Conservation (phyloP, 23 tunicate genomes). For the Phallusia fumigata region DNA sequence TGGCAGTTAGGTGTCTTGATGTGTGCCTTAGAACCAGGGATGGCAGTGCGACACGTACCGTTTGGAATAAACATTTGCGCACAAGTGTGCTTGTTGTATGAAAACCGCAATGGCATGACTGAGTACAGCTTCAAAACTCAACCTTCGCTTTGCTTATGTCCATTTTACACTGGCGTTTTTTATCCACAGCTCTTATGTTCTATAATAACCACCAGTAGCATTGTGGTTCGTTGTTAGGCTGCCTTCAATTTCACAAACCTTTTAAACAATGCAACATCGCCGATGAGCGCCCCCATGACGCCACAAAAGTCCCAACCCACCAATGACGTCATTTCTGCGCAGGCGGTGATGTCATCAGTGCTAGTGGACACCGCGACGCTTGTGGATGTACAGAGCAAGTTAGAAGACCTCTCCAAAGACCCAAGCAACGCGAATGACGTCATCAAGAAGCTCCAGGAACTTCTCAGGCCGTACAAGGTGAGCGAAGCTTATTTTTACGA, state of each 20-base stretch:
- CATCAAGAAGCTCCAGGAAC: slow-evolving; percentile 36
- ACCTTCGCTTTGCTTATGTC: no score
- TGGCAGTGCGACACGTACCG: no score
- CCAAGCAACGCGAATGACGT: slow-evolving; percentile 38
- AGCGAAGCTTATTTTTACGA: neutral
- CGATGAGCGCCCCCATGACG: slow-evolving; percentile 10
- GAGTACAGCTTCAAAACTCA: no score
- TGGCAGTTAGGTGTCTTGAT: no score
- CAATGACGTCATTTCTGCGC: slow-evolving; percentile 13
- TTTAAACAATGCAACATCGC: neutral
- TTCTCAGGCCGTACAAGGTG: slow-evolving; percentile 67
- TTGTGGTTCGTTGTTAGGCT: no score
- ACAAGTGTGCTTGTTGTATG: no score
- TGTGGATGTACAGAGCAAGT: slow-evolving; percentile 37
- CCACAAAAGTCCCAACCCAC: slow-evolving; percentile 4
- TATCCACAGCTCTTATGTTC: no score
- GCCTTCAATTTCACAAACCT: neutral
- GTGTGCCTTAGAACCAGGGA: no score
- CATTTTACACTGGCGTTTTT: no score
- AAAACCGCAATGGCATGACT: no score
- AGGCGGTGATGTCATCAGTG: slow-evolving; percentile 78
- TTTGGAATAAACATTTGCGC: no score
- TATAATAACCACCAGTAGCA: no score
- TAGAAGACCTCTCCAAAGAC: slow-evolving; percentile 35
- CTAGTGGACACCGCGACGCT: slow-evolving; percentile 61